Evolutionary conservation across 2,797 vertebrate species (phyloP), one percentile per base, ranked within the genome.

Genomic region (Eulemur coronatus): DNA sequence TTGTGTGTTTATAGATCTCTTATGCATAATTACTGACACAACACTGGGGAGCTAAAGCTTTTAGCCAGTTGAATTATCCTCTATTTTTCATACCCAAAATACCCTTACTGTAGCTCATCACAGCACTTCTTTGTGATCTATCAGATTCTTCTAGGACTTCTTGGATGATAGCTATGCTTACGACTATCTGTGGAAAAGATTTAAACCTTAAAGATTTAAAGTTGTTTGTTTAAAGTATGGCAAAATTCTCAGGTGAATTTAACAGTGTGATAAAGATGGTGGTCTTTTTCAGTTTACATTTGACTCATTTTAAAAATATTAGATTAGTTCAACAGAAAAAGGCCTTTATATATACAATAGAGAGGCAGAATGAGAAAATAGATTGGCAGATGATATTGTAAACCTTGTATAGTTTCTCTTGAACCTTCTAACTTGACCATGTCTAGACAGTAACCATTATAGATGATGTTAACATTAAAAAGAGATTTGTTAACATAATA

Each of bases 201-300:
- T 65, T 90, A 79, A 97, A 91, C 28, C 17, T 70, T 46, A 46
- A 46, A 46, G 43, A 46, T 46, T 46, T 46, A 92, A 91, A 85
- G 26, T 80, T 33, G 18, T 84, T 81, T 35, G 18, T 78, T 55
- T 41, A 57, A 80, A 11, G 7, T 52, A 46, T 38, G 46, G 38
- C 18, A 95, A 15, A 87, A 88, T 85, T 94, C 30, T 75, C 67
- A 57, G 33, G 5, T 75, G 57, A 94, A 70, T 35, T 86, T 94
- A 93, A 69, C 12, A 65, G 10, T 48, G 61, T 76, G 12, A 52
- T 72, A 38, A 79, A 72, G 5, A 80, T 17, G 78, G 13, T 87
- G 28, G 22, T 33, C 17, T 57, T 33, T 22, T 85, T 88, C 46
- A 17, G 15, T 86, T 96, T 91, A 79, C 9, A 17, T 48, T 90